Conservation (phyloP, 1,140 invertebrate genomes). For the Asobara japonica region DNA sequence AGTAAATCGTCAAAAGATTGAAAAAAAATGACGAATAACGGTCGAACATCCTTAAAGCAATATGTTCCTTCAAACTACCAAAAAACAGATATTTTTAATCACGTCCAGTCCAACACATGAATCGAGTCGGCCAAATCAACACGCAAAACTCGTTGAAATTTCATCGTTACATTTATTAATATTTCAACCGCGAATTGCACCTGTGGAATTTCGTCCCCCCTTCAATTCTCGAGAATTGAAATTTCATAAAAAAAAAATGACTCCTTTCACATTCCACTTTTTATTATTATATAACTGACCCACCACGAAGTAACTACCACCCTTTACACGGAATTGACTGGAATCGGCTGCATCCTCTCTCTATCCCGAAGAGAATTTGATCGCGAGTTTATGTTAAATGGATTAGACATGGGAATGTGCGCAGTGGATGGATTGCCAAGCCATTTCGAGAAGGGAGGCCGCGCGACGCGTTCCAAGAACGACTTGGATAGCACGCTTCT, state of each 20-base stretch:
- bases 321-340: constrained; percentile 53
- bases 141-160: too few species aligned
- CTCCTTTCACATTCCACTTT: background rate
- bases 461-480: constrained; percentile 35
- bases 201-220: too few species aligned
- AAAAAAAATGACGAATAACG: too few species aligned
- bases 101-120: too few species aligned
- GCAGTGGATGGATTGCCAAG: constrained; percentile 53
- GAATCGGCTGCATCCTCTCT: constrained; percentile 31
- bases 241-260: background rate
- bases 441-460: constrained; percentile 2
- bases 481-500: constrained; percentile 1
- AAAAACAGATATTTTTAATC: too few species aligned
- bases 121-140: too few species aligned
- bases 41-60: too few species aligned
- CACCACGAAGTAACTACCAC: constrained; percentile 28
- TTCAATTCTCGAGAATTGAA: too few species aligned
- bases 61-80: too few species aligned
- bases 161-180: too few species aligned
- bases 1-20: too few species aligned
- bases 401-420: constrained; percentile 65
- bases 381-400: constrained; percentile 59
- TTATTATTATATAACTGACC: constrained; percentile 23
- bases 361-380: constrained; percentile 7
- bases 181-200: too few species aligned